These are phyloP conservation scores for Menura novaehollandiae DNA, from an alignment of 2,113 vertebrate genomes.

Conservation along the genomic window DNA sequence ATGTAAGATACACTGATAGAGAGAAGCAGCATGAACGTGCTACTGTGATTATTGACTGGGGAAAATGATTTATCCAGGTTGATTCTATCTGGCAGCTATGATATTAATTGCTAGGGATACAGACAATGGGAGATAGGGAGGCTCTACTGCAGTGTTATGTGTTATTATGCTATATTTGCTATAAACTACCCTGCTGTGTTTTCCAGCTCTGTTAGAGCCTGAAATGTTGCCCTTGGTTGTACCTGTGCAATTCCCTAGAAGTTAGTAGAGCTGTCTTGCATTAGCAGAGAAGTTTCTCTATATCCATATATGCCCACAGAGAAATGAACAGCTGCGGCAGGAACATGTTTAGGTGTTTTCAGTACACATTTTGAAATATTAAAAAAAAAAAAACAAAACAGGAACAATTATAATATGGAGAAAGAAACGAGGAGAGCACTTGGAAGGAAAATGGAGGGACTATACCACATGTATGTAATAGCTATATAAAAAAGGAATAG, in stretches of 20 bases:
- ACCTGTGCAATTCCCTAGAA: not conserved
- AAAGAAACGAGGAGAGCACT: not conserved
- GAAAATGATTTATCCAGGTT: not conserved
- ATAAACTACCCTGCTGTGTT: not conserved
- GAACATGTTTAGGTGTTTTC: not conserved
- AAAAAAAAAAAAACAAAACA: not conserved
- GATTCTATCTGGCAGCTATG: not conserved
- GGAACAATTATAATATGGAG: not conserved
- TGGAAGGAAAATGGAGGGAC: not conserved
- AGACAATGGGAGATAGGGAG: not conserved
- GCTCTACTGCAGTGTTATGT: not conserved
- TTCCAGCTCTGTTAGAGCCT: not conserved
- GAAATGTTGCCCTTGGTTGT: not conserved
- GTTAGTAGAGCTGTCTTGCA: not conserved
- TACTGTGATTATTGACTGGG: not conserved
- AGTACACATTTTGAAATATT: not conserved
- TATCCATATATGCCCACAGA: not conserved
- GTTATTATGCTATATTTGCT: not conserved
- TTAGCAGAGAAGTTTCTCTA: not conserved
- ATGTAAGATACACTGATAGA: not conserved
- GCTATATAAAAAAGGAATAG: not conserved
- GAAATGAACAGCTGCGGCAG: not conserved
- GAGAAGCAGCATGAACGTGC: not conserved
- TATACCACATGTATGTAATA: not conserved
- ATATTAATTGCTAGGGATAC: constrained; percentile 4